These are phyloP conservation scores for Montipora capricornis DNA, from an alignment of 64 coral and sea anemone species.

Conservation along the genomic window DNA sequence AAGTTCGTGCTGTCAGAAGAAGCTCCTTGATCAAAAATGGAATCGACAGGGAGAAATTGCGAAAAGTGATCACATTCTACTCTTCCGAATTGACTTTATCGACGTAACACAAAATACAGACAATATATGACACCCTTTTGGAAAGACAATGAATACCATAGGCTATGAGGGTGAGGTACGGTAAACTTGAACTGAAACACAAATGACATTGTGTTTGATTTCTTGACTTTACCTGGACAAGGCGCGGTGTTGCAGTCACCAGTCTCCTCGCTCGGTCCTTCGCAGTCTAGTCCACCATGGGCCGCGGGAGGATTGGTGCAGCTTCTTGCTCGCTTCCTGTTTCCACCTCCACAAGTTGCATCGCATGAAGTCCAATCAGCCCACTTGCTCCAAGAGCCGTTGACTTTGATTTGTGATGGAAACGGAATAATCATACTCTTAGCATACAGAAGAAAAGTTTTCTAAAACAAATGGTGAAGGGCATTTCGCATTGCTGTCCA, in stretches of 20 bases:
- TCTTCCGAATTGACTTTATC: neutral
- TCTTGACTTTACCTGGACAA: slow-evolving; percentile 56
- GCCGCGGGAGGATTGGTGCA: slow-evolving; percentile 64
- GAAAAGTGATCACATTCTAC: neutral
- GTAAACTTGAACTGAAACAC: neutral
- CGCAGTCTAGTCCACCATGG: slow-evolving; percentile 59
- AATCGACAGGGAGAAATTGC: neutral
- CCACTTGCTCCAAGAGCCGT: slow-evolving; percentile 40
- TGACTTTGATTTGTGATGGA: neutral
- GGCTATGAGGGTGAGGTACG: neutral
- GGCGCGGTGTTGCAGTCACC: slow-evolving; percentile 9
- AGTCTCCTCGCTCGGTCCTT: slow-evolving; percentile 37
- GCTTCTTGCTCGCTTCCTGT: neutral
- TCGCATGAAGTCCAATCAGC: slow-evolving; percentile 25
- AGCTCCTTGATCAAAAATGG: too few relatives aligned
- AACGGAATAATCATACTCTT: neutral
- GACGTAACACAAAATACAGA: too few relatives aligned
- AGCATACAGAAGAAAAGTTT: too few relatives aligned
- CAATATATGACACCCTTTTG: too few relatives aligned
- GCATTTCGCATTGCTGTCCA: too few relatives aligned
- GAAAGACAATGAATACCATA: too few relatives aligned
- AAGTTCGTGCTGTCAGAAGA: too few relatives aligned
- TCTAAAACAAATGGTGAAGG: too few relatives aligned
- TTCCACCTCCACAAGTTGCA: slow-evolving; percentile 35
- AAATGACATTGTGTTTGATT: neutral